Base-by-base conservation (phyloP, 2,797 vertebrate species). In the Xenopus petersii region DNA sequence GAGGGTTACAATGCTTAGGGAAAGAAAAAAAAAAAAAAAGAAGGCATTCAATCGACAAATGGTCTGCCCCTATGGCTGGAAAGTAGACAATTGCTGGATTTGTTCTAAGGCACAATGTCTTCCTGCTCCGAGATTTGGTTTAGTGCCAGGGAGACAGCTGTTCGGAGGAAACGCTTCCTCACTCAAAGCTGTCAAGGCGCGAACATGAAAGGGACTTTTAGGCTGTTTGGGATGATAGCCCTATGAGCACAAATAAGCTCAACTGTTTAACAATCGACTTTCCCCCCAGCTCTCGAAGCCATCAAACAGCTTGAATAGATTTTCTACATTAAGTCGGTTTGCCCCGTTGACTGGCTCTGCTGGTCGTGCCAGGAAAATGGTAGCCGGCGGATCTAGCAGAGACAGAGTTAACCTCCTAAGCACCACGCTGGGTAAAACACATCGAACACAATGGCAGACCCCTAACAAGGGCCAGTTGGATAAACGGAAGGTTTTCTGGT, bases 61-160 rank as follows among this genome's bases (percentile, higher is more conserved):
- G 30, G 33, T 74, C 62, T 74, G 71, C 51, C 71, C 64, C 26
- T 12, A 30, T 64, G 71, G 68, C 69, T 61, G 75, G 10, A 91
- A 88, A 84, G 48, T 21, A 76, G 88, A 91, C 89, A 92, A 93
- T 90, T 82, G 86, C 79, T 74, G 88, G 88, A 86, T 85, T 91
- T 89, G 86, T 90, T 89, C 90, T 83, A 86, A 89, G 87, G 85
- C 89, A 88, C 84, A 86, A 87, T 81, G 86, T 80, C 89, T 88
- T 84, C 87, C 87, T 88, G 90, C 87, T 90, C 92, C 79, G 83
- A 83, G 87, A 90, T 90, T 89, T 98, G 96, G 95, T 94, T 88
- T 87, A 77, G 86, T 89, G 95, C 96, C 97, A 98, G 93, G 87
- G 89, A 94, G 96, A 97, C 97, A 98, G 96, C 96, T 98, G 97